Conservation (phyloP, 2,113 vertebrate genomes). For the Brienomyrus brachyistius region DNA sequence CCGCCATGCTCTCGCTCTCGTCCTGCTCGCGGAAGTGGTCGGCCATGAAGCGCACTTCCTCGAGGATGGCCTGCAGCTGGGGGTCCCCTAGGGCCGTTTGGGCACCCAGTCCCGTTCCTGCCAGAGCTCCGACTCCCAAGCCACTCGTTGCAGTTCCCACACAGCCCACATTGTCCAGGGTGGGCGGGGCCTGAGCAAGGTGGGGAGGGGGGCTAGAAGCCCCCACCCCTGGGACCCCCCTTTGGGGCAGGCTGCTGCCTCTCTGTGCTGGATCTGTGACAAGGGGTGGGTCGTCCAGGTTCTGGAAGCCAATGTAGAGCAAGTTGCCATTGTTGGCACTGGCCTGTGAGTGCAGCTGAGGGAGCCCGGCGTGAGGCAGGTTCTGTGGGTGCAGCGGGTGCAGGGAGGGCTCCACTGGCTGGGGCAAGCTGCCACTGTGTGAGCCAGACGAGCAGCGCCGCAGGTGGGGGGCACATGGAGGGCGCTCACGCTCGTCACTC, state of each 20-base stretch:
- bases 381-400: conserved; percentile 59
- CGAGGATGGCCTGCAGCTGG: conserved; percentile 64
- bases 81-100: conserved; percentile 45
- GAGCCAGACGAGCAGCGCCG: conserved; percentile 64
- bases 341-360: conserved; percentile 53
- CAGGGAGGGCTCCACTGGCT: conserved; percentile 45
- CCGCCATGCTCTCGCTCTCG: conserved; percentile 45
- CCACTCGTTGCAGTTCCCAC: conserved; percentile 57
- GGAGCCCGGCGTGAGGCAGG: conserved; percentile 49
- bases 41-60: conserved; percentile 66
- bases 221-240: conserved; percentile 33
- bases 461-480: conserved; percentile 39
- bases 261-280: conserved; percentile 50
- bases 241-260: conserved; percentile 38
- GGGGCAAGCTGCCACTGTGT: conserved; percentile 59
- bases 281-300: conserved; percentile 57
- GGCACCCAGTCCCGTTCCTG: conserved; percentile 50
- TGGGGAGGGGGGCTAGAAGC: conserved; percentile 80
- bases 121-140: conserved; percentile 44
- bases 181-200: conserved; percentile 50
- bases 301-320: conserved; percentile 66
- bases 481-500: conserved; percentile 51
- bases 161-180: conserved; percentile 56
- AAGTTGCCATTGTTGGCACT: conserved; percentile 62
- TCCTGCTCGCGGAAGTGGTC: conserved; percentile 66